A percentile compares a stretch with the other conserved stretches of the same genome.
Conservation (phyloP, 2,797 vertebrate species). For the Acrossocheilus fasciatus region DNA sequence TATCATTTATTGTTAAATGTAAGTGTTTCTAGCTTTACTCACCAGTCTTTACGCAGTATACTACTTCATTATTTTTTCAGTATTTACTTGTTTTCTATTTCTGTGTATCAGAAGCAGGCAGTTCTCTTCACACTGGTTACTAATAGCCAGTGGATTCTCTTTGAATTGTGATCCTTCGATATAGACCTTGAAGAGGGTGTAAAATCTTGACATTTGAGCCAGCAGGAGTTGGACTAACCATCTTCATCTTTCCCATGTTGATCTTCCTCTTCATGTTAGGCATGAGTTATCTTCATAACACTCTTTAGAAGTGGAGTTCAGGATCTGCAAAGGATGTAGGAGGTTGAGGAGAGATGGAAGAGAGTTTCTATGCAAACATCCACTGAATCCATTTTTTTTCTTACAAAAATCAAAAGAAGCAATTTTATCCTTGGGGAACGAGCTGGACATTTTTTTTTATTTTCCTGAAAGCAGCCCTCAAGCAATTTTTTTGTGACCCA, state of each 20-base stretch:
- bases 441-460: not conserved
- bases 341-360: not conserved
- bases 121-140: not conserved
- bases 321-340: not conserved
- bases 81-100: not conserved
- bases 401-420: not conserved
- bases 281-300: conserved; percentile 17
- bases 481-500: not conserved
- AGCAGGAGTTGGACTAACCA: not conserved
- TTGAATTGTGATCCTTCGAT: conserved; percentile 5
- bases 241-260: conserved; percentile 11
- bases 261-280: conserved; percentile 27
- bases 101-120: not conserved
- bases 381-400: not conserved
- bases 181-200: not conserved
- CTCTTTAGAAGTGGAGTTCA: conserved; percentile 14
- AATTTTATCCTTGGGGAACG: not conserved
- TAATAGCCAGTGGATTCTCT: not conserved
- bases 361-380: not conserved
- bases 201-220: conserved; percentile 15
- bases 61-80: not conserved
- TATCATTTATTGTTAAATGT: not conserved
- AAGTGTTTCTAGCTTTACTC: not conserved
- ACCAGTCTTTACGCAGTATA: not conserved
- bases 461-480: not conserved